Base-by-base conservation (phyloP, 2,888 invertebrate genomes). In the Apoderus coryli region DNA sequence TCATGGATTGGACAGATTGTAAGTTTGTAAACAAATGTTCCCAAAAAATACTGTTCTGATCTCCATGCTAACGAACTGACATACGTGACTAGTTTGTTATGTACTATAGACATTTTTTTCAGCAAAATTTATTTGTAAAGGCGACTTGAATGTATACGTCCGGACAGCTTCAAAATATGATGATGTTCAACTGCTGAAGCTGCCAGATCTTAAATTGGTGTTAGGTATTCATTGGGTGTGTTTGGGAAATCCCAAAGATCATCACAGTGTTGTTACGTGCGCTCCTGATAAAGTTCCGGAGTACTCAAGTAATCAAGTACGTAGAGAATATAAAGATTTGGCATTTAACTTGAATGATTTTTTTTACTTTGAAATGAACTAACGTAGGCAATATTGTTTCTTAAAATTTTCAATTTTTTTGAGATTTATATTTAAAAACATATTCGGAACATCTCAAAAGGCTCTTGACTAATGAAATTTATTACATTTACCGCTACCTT, bases 151-250 rank as follows among this genome's bases (percentile, higher is more conserved):
- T 57, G 85, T 96, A 45, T 90, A 81, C 49, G 90, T 93, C 2
- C 71, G 93, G 34, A 98, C 96, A 1, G 96, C 96, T 0, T 95
- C 95, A 36, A 95, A 98, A 56, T 98, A 98, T 61, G 96, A 98
- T 59, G 98, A 98, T 60, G 93, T 93, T 52, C 76, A 88, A 29
- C 69, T 98, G 40, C 60, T 98, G 16, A 85, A 90, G 50, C 66
- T 96, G 43, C 96, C 96, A 0, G 80, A 82, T 48, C 65, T 96
- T 24, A 78, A 82, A 44, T 64, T 93, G 28, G 72, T 75, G 10
- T 72, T 86, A 9, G 81, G 84, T 52, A 62, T 95, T 42, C 75
- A 78, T 44, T 96, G 95, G 96, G 67, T 77, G 34, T 92, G 93
- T 52, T 63, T 82, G 27, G 93, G 88, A 1, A 88, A 95, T 61